Conservation (phyloP, 2,888 invertebrate genomes). For the Drosophila seclusa region DNA sequence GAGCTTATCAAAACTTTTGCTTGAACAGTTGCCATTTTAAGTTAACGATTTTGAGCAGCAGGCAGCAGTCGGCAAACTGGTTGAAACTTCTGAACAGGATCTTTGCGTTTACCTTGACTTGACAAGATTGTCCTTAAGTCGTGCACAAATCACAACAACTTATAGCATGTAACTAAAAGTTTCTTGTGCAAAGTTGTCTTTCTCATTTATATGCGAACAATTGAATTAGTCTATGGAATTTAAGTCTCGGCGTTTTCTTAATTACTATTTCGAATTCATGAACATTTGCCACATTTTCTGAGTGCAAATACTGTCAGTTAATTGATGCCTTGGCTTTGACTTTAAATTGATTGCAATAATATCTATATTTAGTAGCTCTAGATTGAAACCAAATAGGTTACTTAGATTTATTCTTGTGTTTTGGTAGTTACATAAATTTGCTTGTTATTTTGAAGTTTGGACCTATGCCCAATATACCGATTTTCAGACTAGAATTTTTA, state of each 20-base stretch:
- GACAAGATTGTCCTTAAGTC: constrained; percentile 24
- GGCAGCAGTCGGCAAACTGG: constrained; percentile 5
- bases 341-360: accelerated
- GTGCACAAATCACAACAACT: constrained; percentile 12
- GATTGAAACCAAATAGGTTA: neutral
- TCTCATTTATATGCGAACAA: neutral
- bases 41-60: constrained; percentile 5
- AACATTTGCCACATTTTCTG: neutral
- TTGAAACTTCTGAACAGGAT: constrained; percentile 28
- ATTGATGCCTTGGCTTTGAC: neutral
- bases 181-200: constrained; percentile 10
- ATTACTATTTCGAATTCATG: neutral
- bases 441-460: too few relatives aligned
- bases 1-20: constrained; percentile 46
- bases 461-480: too few relatives aligned
- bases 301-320: neutral
- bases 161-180: constrained; percentile 13
- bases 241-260: neutral
- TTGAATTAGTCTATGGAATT: neutral
- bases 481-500: too few relatives aligned
- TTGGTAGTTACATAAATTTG: neutral
- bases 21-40: neutral
- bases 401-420: neutral
- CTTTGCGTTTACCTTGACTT: constrained; percentile 35
- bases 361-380: neutral